A percentile compares a stretch with the other conserved stretches of the same genome.
Evolutionary conservation across 2,797 vertebrate genomes (phyloP).

Genomic region (Neosilurus hyrtlii): DNA sequence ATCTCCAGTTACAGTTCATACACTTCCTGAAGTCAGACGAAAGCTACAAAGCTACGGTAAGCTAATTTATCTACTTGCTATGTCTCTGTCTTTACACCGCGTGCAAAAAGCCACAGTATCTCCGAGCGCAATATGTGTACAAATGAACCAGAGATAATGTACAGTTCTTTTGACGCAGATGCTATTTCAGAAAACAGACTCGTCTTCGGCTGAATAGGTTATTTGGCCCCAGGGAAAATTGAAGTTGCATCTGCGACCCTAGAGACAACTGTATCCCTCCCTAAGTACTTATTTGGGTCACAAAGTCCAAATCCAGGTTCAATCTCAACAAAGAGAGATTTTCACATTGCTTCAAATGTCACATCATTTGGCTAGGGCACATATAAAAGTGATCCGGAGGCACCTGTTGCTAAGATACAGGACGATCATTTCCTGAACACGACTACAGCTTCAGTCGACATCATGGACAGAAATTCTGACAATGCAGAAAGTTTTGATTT

Average conservation of each 20-base stretch:
- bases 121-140: constrained; percentile 2
- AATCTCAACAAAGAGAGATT: constrained; percentile 22
- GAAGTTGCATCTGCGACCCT: neutral
- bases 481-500: neutral
- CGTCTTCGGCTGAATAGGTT: neutral
- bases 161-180: neutral
- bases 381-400: constrained; percentile 35
- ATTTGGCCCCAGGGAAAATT: neutral
- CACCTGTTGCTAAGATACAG: constrained; percentile 55
- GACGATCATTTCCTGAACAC: constrained; percentile 41
- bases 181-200: constrained; percentile 14
- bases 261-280: constrained; percentile 4
- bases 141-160: constrained; percentile 21
- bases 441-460: constrained; percentile 23
- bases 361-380: constrained; percentile 36
- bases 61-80: neutral
- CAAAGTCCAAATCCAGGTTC: constrained; percentile 25
- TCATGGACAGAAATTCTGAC: constrained; percentile 4
- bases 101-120: neutral
- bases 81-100: neutral
- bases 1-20: neutral
- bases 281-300: constrained; percentile 39
- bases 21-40: neutral
- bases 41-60: neutral
- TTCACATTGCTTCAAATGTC: constrained; percentile 33